Conservation (phyloP, 2,797 vertebrate species). For the Myotis pilosus region DNA sequence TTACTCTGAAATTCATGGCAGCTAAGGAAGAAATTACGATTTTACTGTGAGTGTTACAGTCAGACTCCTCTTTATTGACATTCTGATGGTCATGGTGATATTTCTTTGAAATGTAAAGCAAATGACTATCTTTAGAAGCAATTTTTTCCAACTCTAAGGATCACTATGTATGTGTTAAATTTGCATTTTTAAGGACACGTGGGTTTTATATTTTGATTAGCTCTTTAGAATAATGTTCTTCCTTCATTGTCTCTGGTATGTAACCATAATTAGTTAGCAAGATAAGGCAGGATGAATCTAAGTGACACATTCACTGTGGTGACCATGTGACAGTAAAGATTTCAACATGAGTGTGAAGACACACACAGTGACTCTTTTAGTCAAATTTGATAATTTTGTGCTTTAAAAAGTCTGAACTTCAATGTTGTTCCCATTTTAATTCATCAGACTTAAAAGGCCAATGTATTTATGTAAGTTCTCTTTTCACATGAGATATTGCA, state of each 20-base stretch:
- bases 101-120: slow-evolving; percentile 59
- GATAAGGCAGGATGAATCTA: background rate
- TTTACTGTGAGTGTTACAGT: background rate
- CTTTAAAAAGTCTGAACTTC: background rate
- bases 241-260: slow-evolving; percentile 41
- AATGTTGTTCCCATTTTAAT: background rate
- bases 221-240: slow-evolving; percentile 72
- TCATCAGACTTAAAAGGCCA: background rate
- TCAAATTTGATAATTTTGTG: slow-evolving; percentile 15
- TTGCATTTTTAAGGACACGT: slow-evolving; percentile 71
- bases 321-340: slow-evolving; percentile 17
- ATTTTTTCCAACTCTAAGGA: slow-evolving; percentile 48
- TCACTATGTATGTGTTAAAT: slow-evolving; percentile 64
- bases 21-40: background rate
- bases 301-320: background rate
- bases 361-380: background rate
- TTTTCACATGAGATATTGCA: slow-evolving; percentile 1
- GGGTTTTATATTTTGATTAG: slow-evolving; percentile 75
- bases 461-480: background rate
- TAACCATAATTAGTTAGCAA: slow-evolving; percentile 59
- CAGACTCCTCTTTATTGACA: slow-evolving; percentile 13
- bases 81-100: slow-evolving; percentile 27
- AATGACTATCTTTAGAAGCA: slow-evolving; percentile 58
- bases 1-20: slow-evolving; percentile 16
- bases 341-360: background rate